A percentile compares a stretch with the other conserved stretches of the same genome.
phyloP scores from a whole-genome alignment of 2,888 invertebrate species.

The Cheilosia urbana region DNA sequence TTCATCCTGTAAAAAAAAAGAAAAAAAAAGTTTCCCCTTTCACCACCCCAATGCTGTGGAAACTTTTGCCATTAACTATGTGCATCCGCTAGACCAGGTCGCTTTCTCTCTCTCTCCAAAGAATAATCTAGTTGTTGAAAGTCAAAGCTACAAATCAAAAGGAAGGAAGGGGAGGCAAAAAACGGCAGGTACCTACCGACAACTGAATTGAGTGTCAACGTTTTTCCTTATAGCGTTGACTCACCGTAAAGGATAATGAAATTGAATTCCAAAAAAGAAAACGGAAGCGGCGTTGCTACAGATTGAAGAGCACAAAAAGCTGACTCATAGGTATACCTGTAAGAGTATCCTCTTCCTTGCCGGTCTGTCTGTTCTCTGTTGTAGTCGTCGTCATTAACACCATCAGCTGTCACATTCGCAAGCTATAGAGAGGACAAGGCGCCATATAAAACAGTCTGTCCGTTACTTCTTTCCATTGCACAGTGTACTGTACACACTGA shows the following conservation, averaged over 20 bases:
- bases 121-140: conserved; percentile 20
- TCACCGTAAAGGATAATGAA: conserved; percentile 52
- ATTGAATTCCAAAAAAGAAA: conserved; percentile 65
- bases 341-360: conserved; percentile 12
- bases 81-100: not conserved
- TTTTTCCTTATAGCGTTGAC: conserved; percentile 33
- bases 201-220: conserved; percentile 54
- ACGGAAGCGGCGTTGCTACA: conserved; percentile 13
- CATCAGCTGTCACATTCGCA: conserved; percentile 41
- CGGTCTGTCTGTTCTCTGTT: not conserved
- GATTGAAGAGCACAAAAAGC: conserved; percentile 2
- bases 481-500: not conserved
- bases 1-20: not conserved
- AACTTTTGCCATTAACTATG: conserved; percentile 54
- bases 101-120: not conserved
- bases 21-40: not conserved
- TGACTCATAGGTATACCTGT: conserved; percentile 29
- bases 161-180: not conserved
- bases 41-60: conserved; percentile 15
- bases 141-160: conserved; percentile 36
- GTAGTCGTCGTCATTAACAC: conserved; percentile 32
- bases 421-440: not conserved
- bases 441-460: conserved; percentile 31
- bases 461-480: conserved; percentile 48
- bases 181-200: not conserved